phyloP scores from a whole-genome alignment of 2,888 invertebrate species.

The Notodonta ziczac region DNA sequence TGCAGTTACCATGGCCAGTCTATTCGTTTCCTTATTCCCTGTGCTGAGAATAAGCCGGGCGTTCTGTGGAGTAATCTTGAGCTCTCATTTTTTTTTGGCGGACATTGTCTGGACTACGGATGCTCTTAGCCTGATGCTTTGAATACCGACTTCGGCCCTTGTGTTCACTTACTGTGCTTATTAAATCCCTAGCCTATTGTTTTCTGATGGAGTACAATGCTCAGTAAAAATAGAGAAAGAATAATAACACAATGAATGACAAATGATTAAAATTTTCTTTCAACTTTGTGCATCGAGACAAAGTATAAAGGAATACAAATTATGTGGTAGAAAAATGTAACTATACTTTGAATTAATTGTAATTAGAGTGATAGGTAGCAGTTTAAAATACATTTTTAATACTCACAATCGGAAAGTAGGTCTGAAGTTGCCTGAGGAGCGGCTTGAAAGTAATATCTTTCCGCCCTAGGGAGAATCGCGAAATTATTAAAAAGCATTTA shows the following conservation, averaged over 20 bases:
- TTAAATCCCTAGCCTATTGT: slow-evolving; percentile 20
- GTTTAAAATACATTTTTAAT: too few relatives aligned
- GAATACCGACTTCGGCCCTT: slow-evolving; percentile 38
- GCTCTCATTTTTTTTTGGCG: slow-evolving; percentile 46
- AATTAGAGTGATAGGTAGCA: too few relatives aligned
- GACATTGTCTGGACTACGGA: slow-evolving; percentile 50
- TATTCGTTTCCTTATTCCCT: slow-evolving; percentile 18
- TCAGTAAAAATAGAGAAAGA: background rate
- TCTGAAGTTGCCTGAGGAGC: too few relatives aligned
- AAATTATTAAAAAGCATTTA: too few relatives aligned
- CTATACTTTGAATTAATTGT: too few relatives aligned
- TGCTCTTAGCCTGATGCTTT: slow-evolving; percentile 49
- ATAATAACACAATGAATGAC: too few relatives aligned
- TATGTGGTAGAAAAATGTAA: too few relatives aligned
- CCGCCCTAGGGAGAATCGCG: too few relatives aligned
- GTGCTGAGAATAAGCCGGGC: slow-evolving; percentile 29
- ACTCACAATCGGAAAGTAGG: too few relatives aligned
- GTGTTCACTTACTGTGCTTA: slow-evolving; percentile 29
- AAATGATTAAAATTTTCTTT: background rate
- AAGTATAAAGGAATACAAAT: too few relatives aligned
- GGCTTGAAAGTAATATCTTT: too few relatives aligned
- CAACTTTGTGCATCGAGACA: background rate
- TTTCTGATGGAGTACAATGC: slow-evolving; percentile 6
- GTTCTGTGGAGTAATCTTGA: slow-evolving; percentile 43
- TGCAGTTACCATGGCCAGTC: slow-evolving; percentile 6